Evolutionary conservation across 2,888 invertebrate species (phyloP).

Genomic region (Zygothrica quintamaculata): DNA sequence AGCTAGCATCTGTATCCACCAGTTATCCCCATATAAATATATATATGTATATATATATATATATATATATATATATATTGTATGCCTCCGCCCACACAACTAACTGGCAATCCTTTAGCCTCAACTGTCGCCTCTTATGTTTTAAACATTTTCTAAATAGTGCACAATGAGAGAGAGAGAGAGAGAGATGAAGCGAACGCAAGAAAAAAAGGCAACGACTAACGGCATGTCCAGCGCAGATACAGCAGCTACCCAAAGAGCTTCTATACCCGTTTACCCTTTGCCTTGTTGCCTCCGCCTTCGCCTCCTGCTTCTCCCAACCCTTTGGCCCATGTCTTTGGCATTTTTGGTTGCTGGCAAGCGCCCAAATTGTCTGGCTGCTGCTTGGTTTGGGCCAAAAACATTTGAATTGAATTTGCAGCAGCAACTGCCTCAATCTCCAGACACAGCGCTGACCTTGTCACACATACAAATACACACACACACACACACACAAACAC

Average conservation of each 20-base stretch:
- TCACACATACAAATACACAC: conserved; percentile 55
- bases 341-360: conserved; percentile 61
- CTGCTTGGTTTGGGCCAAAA: conserved; percentile 52
- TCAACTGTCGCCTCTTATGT: conserved; percentile 61
- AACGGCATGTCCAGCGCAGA: conserved; percentile 77
- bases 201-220: conserved; percentile 38
- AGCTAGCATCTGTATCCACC: no score
- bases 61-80: no score
- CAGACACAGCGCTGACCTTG: conserved; percentile 75
- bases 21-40: no score
- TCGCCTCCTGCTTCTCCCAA: no score
- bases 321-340: background rate
- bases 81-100: conserved; percentile 18
- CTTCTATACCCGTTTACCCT: conserved; percentile 3
- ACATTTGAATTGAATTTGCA: conserved; percentile 78
- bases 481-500: conserved; percentile 23
- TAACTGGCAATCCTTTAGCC: conserved; percentile 40
- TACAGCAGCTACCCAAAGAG: no score
- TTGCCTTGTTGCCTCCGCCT: no score
- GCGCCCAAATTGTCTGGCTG: conserved; percentile 76
- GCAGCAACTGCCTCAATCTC: conserved; percentile 66
- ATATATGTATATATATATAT: no score
- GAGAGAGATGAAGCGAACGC: conserved; percentile 21
- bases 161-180: conserved; percentile 17
- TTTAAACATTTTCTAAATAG: conserved; percentile 67